Evolutionary conservation across 1,140 invertebrate genomes (phyloP), one percentile per base, ranked within the genome.

Genomic region (Patella vulgata): DNA sequence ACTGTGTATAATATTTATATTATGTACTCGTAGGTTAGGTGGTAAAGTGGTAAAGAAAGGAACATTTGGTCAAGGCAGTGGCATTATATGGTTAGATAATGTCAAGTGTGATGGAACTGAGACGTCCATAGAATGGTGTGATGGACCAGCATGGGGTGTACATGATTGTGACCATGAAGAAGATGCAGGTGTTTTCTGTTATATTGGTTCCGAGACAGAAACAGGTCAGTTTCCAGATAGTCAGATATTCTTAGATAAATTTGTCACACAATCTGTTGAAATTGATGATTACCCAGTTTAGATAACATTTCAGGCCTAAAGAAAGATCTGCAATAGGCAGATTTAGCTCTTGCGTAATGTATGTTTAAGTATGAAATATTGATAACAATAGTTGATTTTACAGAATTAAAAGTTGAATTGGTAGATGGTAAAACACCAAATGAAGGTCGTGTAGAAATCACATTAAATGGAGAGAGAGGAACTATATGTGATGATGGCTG

Each of bases 401-500:
- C n/a, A 48, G 12, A 27, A 53, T 47, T 48, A 36, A 25, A 12
- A 1, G 48, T 70, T 17, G 14, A 56, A 25, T 47, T 70, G 30
- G 57, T 61, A 4, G 36, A 55, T n/a, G 63, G 63, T 0, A 19
- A 9, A 6, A 48, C 30, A 19, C 42, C 64, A 0, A 75, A 89
- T 71, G 88, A 90, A 27, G 91, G 91, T 14, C 84, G 89, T 55
- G 74, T 93, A 12, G 90, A 92, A 85, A 87, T 93, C 0, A 90
- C 88, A 83, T 84, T 89, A 17, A 86, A 87, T 63, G 89, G 88
- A 0, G 84, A 86, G 47, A 90, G 89, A 87, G 91, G 91, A 0
- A 89, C 89, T 63, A 86, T 93, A 19, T 93, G 92, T 77, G 91
- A 92, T 74, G 90, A 92, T 71, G 86, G 88, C 58, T 93, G 92